Conservation (phyloP, 2,113 vertebrate species). For the Cryptomyrus ogoouensis region DNA sequence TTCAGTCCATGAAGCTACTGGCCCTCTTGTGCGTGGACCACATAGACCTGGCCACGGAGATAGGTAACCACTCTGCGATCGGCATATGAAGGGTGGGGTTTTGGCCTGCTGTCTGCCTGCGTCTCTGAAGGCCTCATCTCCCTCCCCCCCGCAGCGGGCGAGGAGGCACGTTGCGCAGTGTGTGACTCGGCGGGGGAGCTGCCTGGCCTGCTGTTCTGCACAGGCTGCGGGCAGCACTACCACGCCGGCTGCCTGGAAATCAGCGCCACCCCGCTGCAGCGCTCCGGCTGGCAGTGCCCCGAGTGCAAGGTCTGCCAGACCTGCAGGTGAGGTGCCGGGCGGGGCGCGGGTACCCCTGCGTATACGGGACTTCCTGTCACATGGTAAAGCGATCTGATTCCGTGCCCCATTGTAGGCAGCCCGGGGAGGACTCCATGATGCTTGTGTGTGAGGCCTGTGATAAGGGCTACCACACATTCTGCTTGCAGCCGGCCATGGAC, state of each 20-base stretch:
- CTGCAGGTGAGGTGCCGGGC: constrained; percentile 71
- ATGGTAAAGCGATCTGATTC: background rate
- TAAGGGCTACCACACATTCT: constrained; percentile 95
- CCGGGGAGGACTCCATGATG: constrained; percentile 80
- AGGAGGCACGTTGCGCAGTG: constrained; percentile 77
- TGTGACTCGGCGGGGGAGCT: constrained; percentile 78
- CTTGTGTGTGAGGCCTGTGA: constrained; percentile 91
- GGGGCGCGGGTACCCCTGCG: background rate
- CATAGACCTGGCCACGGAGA: constrained; percentile 72
- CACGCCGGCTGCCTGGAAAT: constrained; percentile 86
- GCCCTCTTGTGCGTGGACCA: constrained; percentile 87
- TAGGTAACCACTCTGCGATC: constrained; percentile 56
- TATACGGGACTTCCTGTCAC: background rate
- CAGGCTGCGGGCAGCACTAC: constrained; percentile 89
- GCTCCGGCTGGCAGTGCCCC: constrained; percentile 93
- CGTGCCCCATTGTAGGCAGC: constrained; percentile 65
- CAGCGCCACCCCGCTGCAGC: constrained; percentile 76
- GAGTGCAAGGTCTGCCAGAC: constrained; percentile 97
- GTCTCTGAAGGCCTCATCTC: background rate
- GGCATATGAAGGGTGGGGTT: background rate
- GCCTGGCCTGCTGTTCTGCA: constrained; percentile 80
- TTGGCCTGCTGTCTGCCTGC: background rate
- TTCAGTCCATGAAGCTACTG: constrained; percentile 87
- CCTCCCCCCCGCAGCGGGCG: constrained; percentile 55
- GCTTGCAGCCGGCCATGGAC: constrained; percentile 79